phyloP scores from a whole-genome alignment of 2,113 vertebrate genomes.

The Natator depressus region DNA sequence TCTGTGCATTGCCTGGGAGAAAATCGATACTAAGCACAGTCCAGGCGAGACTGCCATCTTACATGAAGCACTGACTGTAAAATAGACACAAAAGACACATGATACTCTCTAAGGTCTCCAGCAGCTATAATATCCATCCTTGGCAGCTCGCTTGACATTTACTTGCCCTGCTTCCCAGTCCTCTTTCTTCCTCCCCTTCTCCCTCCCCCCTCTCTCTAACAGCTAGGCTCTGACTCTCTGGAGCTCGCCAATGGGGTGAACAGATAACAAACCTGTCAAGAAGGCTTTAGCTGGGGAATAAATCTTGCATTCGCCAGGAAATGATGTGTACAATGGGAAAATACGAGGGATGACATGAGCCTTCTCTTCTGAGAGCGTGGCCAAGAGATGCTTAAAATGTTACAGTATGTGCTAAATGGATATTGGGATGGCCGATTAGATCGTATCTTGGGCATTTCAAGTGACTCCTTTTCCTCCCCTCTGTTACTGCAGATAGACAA shows the following conservation, averaged over 20 bases:
- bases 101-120: constrained; percentile 84
- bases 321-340: constrained; percentile 85
- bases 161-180: constrained; percentile 85
- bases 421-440: constrained; percentile 85
- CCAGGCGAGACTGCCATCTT: constrained; percentile 82
- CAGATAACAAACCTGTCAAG: constrained; percentile 94
- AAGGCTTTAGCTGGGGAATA: constrained; percentile 86
- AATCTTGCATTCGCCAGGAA: constrained; percentile 83
- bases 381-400: constrained; percentile 81
- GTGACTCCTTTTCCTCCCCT: constrained; percentile 77
- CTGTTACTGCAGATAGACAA: constrained; percentile 62
- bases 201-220: constrained; percentile 73
- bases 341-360: constrained; percentile 81
- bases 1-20: constrained; percentile 73
- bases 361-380: constrained; percentile 79
- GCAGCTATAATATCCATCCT: constrained; percentile 91
- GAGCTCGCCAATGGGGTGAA: constrained; percentile 85
- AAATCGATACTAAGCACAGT: constrained; percentile 82
- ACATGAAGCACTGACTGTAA: constrained; percentile 83
- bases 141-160: constrained; percentile 92
- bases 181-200: constrained; percentile 65
- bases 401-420: constrained; percentile 76
- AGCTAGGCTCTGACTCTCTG: constrained; percentile 83
- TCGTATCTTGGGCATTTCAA: constrained; percentile 79
- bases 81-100: constrained; percentile 85